Base-by-base conservation (phyloP, 2,888 invertebrate species). In the Coelinius sp. region DNA sequence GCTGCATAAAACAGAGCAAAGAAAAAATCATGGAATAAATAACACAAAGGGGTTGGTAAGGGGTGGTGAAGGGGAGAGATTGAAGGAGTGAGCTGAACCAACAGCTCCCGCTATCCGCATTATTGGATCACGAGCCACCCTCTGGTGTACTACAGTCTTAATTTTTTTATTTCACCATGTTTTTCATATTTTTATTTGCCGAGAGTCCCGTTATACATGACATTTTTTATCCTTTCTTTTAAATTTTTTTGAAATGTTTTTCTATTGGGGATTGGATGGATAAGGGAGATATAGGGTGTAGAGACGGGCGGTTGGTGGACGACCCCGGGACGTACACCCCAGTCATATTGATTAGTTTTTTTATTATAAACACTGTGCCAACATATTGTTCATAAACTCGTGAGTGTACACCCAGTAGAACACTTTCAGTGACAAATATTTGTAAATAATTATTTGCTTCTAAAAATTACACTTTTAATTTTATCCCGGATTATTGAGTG, bases 11-110 rank as follows among this genome's bases (percentile, higher is more conserved):
- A 31, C 41, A 70, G 49, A 59, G 68, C 38, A 65, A 63, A 52
- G 65, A 74, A 68, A 76, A 70, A 68, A 71, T 65, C 62, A 52
- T 64, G 59, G 62, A 52, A 38, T 27, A 35, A 53, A 44, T 27
- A 67, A 56, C 41, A 49, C 52, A 64, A 38, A 67, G 56, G 10
- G 31, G 66, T n/a, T 8, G 66, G 31, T 25, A 5, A 66, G n/a
- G n/a, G 2, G 44, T 3, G n/a, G 38, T 22, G 35, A 35, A 56
- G 41, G 44, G 22, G 44, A 35, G 12, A 5, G 22, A 31, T n/a
- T 17, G 53, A 65, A 35, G 17, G 41, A 63, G 38, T 12, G 25
- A 69, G 59, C 22, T 38, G 38, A 62, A 62, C 20, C 27, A 59
- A 41, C 22, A 62, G 22, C 35, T 17, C 22, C 10, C 49, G 25